Percentiles rank a stretch among this genome's conserved stretches.
These are phyloP conservation scores for Alca torda DNA, from an alignment of 2,797 vertebrate genomes.

Conservation along the genomic window DNA sequence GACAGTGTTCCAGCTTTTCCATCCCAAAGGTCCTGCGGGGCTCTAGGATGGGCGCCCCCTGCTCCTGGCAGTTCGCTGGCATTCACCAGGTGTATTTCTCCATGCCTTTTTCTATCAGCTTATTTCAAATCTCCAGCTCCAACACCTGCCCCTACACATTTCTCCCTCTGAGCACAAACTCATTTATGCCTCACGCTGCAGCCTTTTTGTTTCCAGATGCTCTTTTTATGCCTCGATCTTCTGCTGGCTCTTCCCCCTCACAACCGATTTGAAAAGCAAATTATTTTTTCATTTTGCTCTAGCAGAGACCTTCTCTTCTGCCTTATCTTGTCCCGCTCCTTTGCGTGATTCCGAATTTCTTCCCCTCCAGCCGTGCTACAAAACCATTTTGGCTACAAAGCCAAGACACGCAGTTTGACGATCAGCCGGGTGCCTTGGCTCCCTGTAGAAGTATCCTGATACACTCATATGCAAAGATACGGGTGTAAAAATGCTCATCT, in stretches of 20 bases:
- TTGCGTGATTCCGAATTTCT: background rate
- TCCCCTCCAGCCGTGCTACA: background rate
- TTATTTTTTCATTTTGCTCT: background rate
- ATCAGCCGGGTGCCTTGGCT: background rate
- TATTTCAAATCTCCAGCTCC: background rate
- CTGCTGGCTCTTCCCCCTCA: background rate
- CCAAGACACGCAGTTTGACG: background rate
- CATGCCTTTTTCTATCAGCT: background rate
- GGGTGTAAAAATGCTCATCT: background rate
- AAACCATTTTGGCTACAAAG: background rate
- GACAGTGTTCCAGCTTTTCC: background rate
- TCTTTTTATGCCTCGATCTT: background rate
- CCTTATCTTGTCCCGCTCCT: background rate
- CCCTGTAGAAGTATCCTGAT: background rate
- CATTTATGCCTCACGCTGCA: background rate
- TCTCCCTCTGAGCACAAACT: background rate
- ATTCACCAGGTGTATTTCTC: background rate
- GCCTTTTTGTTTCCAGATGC: background rate
- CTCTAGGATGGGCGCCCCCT: background rate
- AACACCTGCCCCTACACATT: background rate
- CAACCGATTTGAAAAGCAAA: background rate
- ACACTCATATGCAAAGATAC: accelerated
- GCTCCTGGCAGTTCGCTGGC: background rate
- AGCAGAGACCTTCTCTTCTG: background rate
- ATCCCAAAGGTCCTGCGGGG: background rate